Evolutionary conservation across 2,113 vertebrate genomes (phyloP).

Genomic region (Poeciliopsis retropinna): DNA sequence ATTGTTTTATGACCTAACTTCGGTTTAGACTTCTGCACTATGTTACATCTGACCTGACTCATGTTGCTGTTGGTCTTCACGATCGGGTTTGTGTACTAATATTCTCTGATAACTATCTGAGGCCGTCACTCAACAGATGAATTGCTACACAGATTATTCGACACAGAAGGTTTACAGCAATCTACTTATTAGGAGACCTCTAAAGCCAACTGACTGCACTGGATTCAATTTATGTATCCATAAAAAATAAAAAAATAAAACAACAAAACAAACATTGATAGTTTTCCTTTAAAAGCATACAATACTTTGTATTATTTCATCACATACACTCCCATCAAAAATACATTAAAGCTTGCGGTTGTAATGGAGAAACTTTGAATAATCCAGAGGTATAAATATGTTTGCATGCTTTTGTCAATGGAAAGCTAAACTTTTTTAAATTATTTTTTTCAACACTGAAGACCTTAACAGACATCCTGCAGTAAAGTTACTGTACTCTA

Average conservation of each 20-base stretch:
- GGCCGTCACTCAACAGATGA: not conserved
- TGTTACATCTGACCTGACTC: too few species aligned
- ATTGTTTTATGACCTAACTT: too few species aligned
- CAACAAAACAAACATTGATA: too few species aligned
- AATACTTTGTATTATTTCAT: too few species aligned
- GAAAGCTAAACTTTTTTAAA: slow-evolving; percentile 19
- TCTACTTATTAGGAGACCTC: not conserved
- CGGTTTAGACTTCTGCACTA: not conserved
- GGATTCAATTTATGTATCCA: too few species aligned
- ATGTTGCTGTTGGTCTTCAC: not conserved
- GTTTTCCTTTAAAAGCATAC: too few species aligned
- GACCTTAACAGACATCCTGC: slow-evolving; percentile 29
- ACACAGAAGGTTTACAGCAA: not conserved
- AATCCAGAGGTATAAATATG: not conserved
- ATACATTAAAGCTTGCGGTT: too few species aligned
- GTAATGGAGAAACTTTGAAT: not conserved
- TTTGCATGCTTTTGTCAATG: not conserved
- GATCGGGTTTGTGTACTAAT: not conserved
- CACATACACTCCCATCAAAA: too few species aligned
- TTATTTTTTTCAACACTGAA: not conserved
- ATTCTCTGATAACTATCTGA: too few species aligned
- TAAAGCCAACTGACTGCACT: not conserved
- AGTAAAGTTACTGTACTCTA: slow-evolving; percentile 53
- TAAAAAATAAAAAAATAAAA: too few species aligned
- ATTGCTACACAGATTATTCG: not conserved